phyloP scores from a whole-genome alignment of 2,888 invertebrate genomes.

The Beris chalybata region DNA sequence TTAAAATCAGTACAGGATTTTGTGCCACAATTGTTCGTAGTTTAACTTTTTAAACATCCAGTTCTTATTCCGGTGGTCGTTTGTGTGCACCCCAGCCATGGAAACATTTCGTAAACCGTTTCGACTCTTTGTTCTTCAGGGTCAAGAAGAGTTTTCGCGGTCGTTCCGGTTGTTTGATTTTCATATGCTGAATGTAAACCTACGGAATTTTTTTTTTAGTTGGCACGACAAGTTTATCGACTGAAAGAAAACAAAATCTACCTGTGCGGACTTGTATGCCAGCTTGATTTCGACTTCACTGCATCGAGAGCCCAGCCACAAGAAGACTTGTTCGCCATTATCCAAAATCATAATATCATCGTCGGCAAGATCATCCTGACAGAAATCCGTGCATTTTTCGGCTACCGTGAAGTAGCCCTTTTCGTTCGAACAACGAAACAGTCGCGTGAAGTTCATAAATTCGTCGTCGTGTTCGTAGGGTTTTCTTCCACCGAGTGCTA shows the following conservation, averaged over 20 bases:
- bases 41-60: no score
- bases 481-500: slow-evolving; percentile 89
- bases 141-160: slow-evolving; percentile 92
- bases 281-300: slow-evolving; percentile 99
- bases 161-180: slow-evolving; percentile 89
- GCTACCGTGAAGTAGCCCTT: slow-evolving; percentile 99
- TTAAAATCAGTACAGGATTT: no score
- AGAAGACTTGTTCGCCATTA: slow-evolving; percentile 95
- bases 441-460: slow-evolving; percentile 88
- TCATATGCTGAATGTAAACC: slow-evolving; percentile 98
- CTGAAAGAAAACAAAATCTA: slow-evolving; percentile 1
- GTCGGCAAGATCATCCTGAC: slow-evolving; percentile 95
- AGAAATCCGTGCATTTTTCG: slow-evolving; percentile 79
- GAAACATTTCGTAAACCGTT: slow-evolving; percentile 95
- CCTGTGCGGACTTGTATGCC: slow-evolving; percentile 97
- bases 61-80: slow-evolving; percentile 47
- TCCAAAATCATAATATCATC: slow-evolving; percentile 99
- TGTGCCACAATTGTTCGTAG: no score
- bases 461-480: slow-evolving; percentile 85
- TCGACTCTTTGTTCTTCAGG: slow-evolving; percentile 94
- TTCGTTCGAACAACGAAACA: slow-evolving; percentile 98
- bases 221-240: not conserved
- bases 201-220: slow-evolving; percentile 49
- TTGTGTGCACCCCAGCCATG: slow-evolving; percentile 97
- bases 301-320: slow-evolving; percentile 96